Conservation (phyloP, 2,113 vertebrate genomes). For the Narcine bancroftii region DNA sequence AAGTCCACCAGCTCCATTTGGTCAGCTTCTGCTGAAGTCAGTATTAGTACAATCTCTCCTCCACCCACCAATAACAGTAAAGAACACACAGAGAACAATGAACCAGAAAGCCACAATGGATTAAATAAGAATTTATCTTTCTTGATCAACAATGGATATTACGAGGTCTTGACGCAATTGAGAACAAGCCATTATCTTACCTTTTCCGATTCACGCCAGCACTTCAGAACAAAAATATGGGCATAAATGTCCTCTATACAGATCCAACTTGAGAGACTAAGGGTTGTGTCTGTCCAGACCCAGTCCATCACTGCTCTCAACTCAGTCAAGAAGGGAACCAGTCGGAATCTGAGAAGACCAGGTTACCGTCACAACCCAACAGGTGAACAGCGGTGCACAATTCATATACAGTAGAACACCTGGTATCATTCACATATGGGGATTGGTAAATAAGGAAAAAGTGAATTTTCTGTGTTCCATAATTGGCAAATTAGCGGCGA, state of each 20-base stretch:
- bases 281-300: constrained; percentile 97
- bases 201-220: constrained; percentile 96
- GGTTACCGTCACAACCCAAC: constrained; percentile 39
- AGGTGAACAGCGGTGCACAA: not conserved
- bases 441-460: too few relatives aligned
- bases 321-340: constrained; percentile 92
- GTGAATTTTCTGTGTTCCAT: too few relatives aligned
- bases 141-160: not conserved
- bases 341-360: constrained; percentile 69
- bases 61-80: too few relatives aligned
- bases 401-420: too few relatives aligned
- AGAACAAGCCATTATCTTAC: constrained; percentile 52
- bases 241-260: constrained; percentile 98
- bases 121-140: not conserved
- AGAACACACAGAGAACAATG: not conserved
- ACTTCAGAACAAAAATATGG: constrained; percentile 96
- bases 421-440: too few relatives aligned
- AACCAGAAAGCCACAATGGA: not conserved
- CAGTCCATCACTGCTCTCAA: constrained; percentile 97
- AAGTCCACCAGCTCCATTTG: too few relatives aligned
- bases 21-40: too few relatives aligned
- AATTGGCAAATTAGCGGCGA: too few relatives aligned
- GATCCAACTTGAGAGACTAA: constrained; percentile 98
- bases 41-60: too few relatives aligned
- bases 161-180: not conserved